Evolutionary conservation across 2,113 vertebrate genomes (phyloP), one percentile per base, ranked within the genome.

Genomic region (Aythya baeri): DNA sequence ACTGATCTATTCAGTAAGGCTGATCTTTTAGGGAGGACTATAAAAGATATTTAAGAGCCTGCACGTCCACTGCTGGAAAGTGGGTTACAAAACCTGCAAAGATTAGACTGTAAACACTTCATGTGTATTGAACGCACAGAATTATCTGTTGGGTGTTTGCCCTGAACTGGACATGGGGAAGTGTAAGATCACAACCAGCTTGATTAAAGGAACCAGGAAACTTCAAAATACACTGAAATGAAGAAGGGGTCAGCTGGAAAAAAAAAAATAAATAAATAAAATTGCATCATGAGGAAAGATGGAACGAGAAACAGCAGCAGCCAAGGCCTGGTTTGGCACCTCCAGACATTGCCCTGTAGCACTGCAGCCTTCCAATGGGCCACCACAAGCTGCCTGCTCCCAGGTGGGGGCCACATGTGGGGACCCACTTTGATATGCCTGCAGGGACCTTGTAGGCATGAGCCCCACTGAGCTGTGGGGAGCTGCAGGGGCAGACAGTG

Each of bases 291-390:
- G 46, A 49, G 13, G 29, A 32, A 49, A 62, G 11, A 57, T 58
- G 34, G 13, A 50, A 49, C n/a, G 27, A 41, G 25, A 83, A 72
- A 92, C 46, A 49, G 46, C 46, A 41, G 2, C 1, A 55, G 46
- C 20, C 38, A 12, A 88, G 36, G 4, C 46, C 29, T 43, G 13
- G 7, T 34, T 13, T 22, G 32, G 5, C 14, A 26, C 3, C 29
- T 18, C 15, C 34, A 62, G 34, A 34, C 31, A 31, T 22, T 61
- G 12, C 23, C 6, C 54, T 55, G 36, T 11, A 22, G 23, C 0
- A 0, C 31, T 8, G 0, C 22, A 63, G 7, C 23, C 21, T 75
- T 74, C 11, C 13, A 1, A 1, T 2, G 20, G 54, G 15, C 7
- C 38, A 31, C n/a, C 20, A n/a, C 0, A 1, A 70, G 23, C 7